A percentile compares a stretch with the other conserved stretches of the same genome.
Evolutionary conservation across 2,888 invertebrate genomes (phyloP).

Genomic region (Pachydiplax longipennis): DNA sequence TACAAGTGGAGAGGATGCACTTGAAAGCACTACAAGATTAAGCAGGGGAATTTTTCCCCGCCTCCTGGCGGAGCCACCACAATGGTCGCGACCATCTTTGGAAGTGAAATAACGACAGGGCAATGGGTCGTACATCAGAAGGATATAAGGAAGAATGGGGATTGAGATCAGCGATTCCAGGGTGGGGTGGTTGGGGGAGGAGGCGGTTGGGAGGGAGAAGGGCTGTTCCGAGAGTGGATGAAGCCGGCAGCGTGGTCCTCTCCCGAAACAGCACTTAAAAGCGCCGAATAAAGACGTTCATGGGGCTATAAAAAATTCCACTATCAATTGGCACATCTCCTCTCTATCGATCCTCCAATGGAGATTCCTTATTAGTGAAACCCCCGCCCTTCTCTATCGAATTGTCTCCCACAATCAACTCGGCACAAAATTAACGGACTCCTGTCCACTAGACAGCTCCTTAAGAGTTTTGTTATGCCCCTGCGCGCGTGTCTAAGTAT

Average conservation of each 20-base stretch:
- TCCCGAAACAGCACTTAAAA: not conserved
- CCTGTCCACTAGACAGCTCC: not conserved
- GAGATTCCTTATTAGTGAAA: slow-evolving; percentile 17
- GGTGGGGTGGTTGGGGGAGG: not conserved
- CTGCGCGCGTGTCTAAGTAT: slow-evolving; percentile 7
- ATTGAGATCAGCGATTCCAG: not conserved
- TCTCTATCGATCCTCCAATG: not conserved
- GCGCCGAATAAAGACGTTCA: slow-evolving; percentile 36
- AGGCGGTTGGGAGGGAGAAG: not conserved
- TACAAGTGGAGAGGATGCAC: not conserved
- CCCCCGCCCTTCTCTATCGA: not conserved
- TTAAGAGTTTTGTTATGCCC: not conserved
- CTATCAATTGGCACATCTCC: slow-evolving; percentile 21
- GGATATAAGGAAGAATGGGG: not conserved
- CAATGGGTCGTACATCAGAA: slow-evolving; percentile 35
- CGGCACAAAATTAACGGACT: not conserved
- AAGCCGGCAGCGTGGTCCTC: not conserved
- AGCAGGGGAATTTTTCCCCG: not conserved
- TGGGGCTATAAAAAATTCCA: not conserved
- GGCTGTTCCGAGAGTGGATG: not conserved
- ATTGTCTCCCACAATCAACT: not conserved
- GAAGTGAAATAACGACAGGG: slow-evolving; percentile 37
- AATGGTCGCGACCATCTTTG: slow-evolving; percentile 37
- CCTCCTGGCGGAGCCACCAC: not conserved
- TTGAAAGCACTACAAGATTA: not conserved